Base-by-base conservation (phyloP, 2,113 vertebrate species). In the Cryptomyrus ogoouensis region DNA sequence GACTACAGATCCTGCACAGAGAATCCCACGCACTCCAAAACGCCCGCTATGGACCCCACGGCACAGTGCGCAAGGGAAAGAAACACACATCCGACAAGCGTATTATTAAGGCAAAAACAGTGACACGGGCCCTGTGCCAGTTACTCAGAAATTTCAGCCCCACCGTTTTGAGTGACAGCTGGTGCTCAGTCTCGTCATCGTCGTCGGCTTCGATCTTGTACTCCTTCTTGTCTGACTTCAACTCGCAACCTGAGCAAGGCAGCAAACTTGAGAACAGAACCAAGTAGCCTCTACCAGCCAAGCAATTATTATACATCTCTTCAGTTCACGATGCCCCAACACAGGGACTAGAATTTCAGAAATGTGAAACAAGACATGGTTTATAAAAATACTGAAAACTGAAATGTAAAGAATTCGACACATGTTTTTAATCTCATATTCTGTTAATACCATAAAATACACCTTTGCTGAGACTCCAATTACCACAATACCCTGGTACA, bases 111-210 rank as follows among this genome's bases (percentile, higher is more conserved):
- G 31, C 35, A 19, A 6, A 83, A 7, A 7, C 77, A 42, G 13
- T 19, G 9, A 42, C 35, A 13, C 13, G 2, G 39, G 1, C 2
- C 46, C 39, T 2, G 9, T 19, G n/a, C 1, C 6, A 47, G 35
- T 17, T 88, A 10, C 44, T 3, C 50, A 1, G 9, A 5, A 24
- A 27, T 5, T 46, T 39, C 92, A 58, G 27, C 52, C 56, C 95
- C 94, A 96, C 96, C 87, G 95, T 92, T 94, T 96, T 96, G 91
- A 96, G 94, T 88, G 96, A 96, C 91, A 96, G 94, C 92, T 96
- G 96, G 62, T 96, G 96, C 88, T 96, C 96, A 87, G 94, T 94
- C 83, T 96, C 96, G 90, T 96, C 95, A 66, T 96, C 95, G 83
- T 96, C 95, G 17, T 96, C 95, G 12, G 94, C 89, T 56, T 95